These are phyloP conservation scores for Ceratosolen solmsi DNA, from an alignment of 1,140 invertebrate species.

Conservation along the genomic window DNA sequence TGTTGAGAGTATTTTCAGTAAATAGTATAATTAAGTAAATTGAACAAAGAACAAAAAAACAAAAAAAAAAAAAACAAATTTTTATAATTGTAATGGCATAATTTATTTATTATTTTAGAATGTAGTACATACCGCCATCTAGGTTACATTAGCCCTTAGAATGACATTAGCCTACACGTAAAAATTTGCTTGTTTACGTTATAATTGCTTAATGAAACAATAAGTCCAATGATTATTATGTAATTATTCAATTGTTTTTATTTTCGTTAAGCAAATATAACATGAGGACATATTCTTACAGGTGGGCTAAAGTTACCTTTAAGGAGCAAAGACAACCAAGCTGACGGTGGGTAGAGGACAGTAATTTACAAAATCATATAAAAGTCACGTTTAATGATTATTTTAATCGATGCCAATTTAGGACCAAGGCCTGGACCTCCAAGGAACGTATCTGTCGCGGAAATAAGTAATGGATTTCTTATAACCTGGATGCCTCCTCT, in stretches of 20 bases:
- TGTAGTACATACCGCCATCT: constrained; percentile 7
- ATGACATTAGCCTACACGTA: constrained; percentile 49
- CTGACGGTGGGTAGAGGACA: constrained; percentile 35
- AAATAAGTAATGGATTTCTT: constrained; percentile 88
- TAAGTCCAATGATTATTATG: constrained; percentile 49
- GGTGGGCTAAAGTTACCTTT: constrained; percentile 52
- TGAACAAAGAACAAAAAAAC: no score
- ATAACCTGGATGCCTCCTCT: constrained; percentile 91
- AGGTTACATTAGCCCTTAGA: constrained; percentile 34
- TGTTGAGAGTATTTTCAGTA: no score
- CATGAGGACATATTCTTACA: constrained; percentile 49
- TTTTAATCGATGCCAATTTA: constrained; percentile 65
- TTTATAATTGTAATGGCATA: not conserved
- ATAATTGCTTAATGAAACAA: constrained; percentile 54
- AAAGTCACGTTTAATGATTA: not conserved
- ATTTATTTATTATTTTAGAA: not conserved
- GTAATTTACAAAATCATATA: not conserved
- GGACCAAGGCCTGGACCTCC: constrained; percentile 91
- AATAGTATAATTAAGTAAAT: no score
- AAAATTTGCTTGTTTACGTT: constrained; percentile 53
- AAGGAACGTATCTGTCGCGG: constrained; percentile 88
- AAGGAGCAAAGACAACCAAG: constrained; percentile 37
- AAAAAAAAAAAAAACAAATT: no score
- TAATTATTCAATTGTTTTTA: constrained; percentile 43
- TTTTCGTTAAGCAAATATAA: constrained; percentile 53